Base-by-base conservation (phyloP, 2,888 invertebrate species). In the Nebria brevicollis region DNA sequence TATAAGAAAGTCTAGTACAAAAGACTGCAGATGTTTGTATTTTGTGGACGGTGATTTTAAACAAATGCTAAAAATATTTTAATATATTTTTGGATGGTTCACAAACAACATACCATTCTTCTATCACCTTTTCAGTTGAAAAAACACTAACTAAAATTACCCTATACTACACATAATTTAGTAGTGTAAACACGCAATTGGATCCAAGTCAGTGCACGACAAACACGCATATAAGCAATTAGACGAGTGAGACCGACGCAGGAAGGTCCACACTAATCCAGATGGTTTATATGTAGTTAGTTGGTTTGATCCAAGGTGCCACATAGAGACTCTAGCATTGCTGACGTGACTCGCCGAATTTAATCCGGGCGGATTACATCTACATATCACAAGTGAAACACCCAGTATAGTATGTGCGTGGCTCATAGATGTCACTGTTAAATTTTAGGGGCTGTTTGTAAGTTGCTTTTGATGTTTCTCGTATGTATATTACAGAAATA, bases 341-440 rank as follows among this genome's bases (percentile, higher is more conserved):
- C 68, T 20, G 68, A 8, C 68, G 68, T 68, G 68, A 68, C 68
- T 68, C 26, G 68, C 68, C 68, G 68, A 68, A 68, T 26, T 68
- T 68, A 68, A 68, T 68, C 68, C 68, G 68, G 3, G 3, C 68
- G 68, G 54, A 54, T 54, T 54, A 54, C 54, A 54, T 54, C 54
- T 6, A 54, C 54, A 7, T 54, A 54, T 54, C 54, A 54, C 54
- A 54, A 8, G 54, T 8, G 54, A 54, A 54, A 54, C 54, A 54
- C 54, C 13, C 54, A 54, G 11, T 54, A 54, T 54, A 54, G 11
- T 54, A 54, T 54, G 54, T 54, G 54, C 54, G 54, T 54, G 54
- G 54, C 54, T 54, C 54, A 54, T 54, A 54, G 54, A 54, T 54
- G 54, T 54, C 54, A 54, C 54, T 54, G 54, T 54, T 54, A 11